Percentiles rank a stretch among this genome's conserved stretches.
Evolutionary conservation across 2,113 vertebrate species (phyloP).

Genomic region (Eretmochelys imbricata): DNA sequence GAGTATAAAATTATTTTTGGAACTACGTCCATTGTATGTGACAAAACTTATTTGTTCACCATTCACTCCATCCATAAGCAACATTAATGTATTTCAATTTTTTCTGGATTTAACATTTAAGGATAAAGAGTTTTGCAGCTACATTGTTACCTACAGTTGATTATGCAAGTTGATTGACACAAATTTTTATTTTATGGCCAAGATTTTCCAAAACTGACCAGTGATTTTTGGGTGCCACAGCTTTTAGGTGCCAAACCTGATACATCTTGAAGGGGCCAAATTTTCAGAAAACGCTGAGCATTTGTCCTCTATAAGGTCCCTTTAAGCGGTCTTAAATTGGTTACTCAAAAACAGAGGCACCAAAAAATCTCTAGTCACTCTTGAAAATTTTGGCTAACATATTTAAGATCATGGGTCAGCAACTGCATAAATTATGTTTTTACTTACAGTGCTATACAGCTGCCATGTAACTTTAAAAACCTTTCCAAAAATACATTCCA

Average conservation of each 20-base stretch:
- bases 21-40: conserved; percentile 26
- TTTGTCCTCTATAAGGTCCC: neutral
- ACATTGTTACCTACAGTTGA: neutral
- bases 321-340: neutral
- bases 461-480: conserved; percentile 49
- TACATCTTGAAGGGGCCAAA: neutral
- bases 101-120: conserved; percentile 11
- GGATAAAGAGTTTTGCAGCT: conserved; percentile 1
- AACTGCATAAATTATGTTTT: conserved; percentile 53
- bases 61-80: conserved; percentile 40
- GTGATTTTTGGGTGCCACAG: neutral
- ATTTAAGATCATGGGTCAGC: conserved; percentile 46
- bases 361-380: conserved; percentile 58
- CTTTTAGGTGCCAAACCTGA: neutral
- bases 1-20: conserved; percentile 22
- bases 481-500: conserved; percentile 52
- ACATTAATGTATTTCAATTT: conserved; percentile 10
- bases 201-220: neutral
- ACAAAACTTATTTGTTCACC: conserved; percentile 27
- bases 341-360: conserved; percentile 11
- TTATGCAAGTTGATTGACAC: conserved; percentile 12
- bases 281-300: neutral
- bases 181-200: neutral
- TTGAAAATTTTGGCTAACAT: conserved; percentile 45
- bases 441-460: conserved; percentile 39